Conservation (phyloP, 2,113 vertebrate species). For the Syrrhaptes paradoxus region DNA sequence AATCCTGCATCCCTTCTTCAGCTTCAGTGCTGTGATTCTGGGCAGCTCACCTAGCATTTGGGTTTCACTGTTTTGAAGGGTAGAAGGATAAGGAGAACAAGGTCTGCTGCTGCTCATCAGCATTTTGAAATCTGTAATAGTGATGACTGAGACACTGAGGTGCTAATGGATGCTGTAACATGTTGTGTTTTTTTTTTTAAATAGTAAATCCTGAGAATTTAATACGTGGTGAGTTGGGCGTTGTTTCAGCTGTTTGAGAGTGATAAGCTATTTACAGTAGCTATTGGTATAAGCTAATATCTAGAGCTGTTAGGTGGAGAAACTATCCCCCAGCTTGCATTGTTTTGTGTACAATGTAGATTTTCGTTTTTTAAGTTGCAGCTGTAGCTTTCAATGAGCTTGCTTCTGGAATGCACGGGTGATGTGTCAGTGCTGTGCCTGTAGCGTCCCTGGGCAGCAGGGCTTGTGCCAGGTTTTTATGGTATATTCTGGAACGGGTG, state of each 20-base stretch:
- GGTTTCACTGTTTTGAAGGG: neutral
- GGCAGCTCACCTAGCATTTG: neutral
- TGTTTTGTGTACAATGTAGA: neutral
- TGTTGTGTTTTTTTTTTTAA: neutral
- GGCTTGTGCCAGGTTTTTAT: neutral
- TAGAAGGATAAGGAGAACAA: neutral
- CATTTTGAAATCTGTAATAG: neutral
- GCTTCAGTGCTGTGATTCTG: neutral
- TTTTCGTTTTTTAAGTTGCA: neutral
- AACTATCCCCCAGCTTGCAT: neutral
- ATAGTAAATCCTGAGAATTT: neutral
- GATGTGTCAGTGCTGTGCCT: neutral
- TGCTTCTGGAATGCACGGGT: neutral
- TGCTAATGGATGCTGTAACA: neutral
- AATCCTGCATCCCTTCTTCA: neutral
- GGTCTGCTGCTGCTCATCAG: neutral
- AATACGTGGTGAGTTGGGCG: fast-evolving
- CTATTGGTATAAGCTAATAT: neutral
- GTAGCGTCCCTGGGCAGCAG: neutral
- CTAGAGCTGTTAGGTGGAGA: neutral
- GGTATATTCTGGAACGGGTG: neutral
- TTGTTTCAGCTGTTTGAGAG: neutral
- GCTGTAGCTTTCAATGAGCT: neutral
- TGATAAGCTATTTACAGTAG: neutral
- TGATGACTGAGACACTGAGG: neutral